Evolutionary conservation across 1,140 invertebrate species (phyloP), one percentile per base, ranked within the genome.

Genomic region (Drosophila pectinifera): DNA sequence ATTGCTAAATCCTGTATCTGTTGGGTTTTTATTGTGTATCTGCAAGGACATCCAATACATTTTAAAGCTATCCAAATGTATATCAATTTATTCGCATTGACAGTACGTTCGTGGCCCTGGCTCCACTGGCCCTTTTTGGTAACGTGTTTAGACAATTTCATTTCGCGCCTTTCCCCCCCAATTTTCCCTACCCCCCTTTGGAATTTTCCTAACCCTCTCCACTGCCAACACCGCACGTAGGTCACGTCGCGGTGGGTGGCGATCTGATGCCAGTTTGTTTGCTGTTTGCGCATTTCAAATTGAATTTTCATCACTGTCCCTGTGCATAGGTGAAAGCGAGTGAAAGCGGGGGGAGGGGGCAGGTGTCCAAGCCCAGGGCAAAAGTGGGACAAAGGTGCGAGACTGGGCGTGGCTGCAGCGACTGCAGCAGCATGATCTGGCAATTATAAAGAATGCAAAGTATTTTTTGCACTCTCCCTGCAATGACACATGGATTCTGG

Each of bases 261-360:
- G 26, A 34, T 36, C 59, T 65, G 34, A 53, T 31, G 48, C 31
- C 63, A 69, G 64, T 70, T 70, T 70, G 65, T 69, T 70, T 46
- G 67, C 68, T 72, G 65, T 70, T 72, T 70, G 68, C 53, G 64
- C 68, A 70, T 70, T 70, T 70, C 65, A 39, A 70, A 70, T 72
- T 70, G 65, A 70, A 70, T 72, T 70, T 57, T 48, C 65, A 69
- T 70, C 49, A 57, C 64, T 36, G 49, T 38, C 39, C 31, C 62
- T 16, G 28, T 13, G 45, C 38, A 63, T 31, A 36, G 54, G 61
- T 42, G 38, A 61, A 56, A 18, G 13, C 13, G 22, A 39, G 61
- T 42, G 38, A 61, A 56, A 18, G 13, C 13, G 22, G 18, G 2
- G 3, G 28, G 13, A 36, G 31, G 31, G 11, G 31, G n/a, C n/a